These are phyloP conservation scores for Dermatemys mawii DNA, from an alignment of 2,113 vertebrate species.

Conservation along the genomic window DNA sequence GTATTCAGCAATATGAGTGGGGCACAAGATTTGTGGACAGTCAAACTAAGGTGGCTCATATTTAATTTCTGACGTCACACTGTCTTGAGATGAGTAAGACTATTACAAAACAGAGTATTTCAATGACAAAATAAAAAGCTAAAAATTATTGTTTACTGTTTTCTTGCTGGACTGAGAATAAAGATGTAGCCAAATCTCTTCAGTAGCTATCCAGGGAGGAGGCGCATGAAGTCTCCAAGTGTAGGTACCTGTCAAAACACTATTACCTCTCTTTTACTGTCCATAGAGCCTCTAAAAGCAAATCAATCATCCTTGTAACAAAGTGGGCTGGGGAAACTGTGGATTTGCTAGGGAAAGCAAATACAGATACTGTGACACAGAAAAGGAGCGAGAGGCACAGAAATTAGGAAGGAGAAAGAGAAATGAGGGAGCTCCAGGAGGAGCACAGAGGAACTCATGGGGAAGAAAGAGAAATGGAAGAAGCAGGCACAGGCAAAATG, in stretches of 20 bases:
- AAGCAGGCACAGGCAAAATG: not conserved
- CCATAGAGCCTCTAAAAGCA: not conserved
- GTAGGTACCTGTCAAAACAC: not conserved
- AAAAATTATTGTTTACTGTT: not conserved
- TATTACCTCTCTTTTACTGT: not conserved
- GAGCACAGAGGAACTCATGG: not conserved
- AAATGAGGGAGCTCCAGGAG: not conserved
- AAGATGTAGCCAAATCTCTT: not conserved
- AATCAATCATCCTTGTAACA: not conserved
- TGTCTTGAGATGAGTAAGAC: not conserved
- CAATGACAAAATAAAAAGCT: not conserved
- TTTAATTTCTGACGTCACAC: not conserved
- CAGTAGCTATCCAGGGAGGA: not conserved
- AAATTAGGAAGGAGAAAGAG: not conserved
- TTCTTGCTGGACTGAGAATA: not conserved
- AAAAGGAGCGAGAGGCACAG: not conserved
- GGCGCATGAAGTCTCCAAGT: not conserved
- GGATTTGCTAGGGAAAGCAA: not conserved
- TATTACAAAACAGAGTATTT: not conserved
- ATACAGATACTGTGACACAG: rapidly evolving
- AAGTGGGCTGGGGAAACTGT: not conserved
- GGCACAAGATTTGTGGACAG: not conserved
- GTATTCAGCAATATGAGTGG: not conserved
- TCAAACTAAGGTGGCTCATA: not conserved
- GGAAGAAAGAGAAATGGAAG: not conserved